Evolutionary conservation across 2,113 vertebrate genomes (phyloP).

Genomic region (Protobothrops flavoviridis): DNA sequence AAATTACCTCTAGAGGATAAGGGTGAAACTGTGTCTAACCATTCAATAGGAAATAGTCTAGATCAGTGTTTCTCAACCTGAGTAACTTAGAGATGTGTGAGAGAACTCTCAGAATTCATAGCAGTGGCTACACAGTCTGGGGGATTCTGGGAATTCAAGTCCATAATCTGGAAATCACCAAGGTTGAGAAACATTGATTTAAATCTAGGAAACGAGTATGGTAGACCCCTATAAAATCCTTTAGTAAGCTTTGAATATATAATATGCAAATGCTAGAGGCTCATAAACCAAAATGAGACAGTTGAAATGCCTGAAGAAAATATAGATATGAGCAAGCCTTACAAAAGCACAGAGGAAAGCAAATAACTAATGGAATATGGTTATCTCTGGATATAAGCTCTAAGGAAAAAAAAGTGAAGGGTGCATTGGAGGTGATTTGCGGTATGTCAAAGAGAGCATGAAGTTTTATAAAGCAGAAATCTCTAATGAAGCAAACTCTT

Average conservation of each 20-base stretch:
- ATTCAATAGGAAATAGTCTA: neutral
- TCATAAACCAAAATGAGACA: neutral
- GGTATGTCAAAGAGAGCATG: neutral
- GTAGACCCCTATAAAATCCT: neutral
- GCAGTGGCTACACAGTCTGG: neutral
- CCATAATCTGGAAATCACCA: neutral
- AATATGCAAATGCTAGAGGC: neutral
- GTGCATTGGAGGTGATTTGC: neutral
- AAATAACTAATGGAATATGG: neutral
- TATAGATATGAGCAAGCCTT: neutral
- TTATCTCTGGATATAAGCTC: neutral
- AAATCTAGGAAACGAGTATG: neutral
- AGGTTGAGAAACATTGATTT: neutral
- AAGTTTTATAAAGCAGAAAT: neutral
- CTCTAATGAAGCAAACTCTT: neutral
- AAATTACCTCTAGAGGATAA: neutral
- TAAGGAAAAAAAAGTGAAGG: neutral
- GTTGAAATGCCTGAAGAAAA: neutral
- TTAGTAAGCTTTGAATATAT: neutral
- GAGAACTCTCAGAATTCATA: neutral
- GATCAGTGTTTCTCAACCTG: neutral
- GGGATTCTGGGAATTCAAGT: neutral
- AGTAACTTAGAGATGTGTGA: neutral
- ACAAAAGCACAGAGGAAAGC: neutral
- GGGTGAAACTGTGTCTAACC: neutral